These are phyloP conservation scores for Baryphthengus martii DNA, from an alignment of 2,113 vertebrate genomes.

Conservation along the genomic window DNA sequence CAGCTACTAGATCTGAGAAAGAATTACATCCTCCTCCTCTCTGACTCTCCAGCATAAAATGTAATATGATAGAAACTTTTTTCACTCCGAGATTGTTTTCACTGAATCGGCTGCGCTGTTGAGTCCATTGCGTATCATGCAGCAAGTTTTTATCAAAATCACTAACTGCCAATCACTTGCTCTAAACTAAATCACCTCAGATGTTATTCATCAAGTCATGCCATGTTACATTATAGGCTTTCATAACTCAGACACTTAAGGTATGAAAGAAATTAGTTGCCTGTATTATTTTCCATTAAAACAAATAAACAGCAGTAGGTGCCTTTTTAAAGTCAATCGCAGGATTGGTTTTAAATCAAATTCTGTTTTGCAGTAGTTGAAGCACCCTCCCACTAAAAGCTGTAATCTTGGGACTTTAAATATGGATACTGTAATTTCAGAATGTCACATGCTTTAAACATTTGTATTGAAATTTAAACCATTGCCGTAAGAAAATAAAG, in stretches of 20 bases:
- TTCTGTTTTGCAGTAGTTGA: slow-evolving; percentile 69
- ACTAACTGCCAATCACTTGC: slow-evolving; percentile 17
- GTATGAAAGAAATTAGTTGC: slow-evolving; percentile 55
- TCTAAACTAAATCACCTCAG: slow-evolving; percentile 40
- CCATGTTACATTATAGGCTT: slow-evolving; percentile 41
- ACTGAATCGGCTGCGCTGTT: neutral
- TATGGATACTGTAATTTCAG: slow-evolving; percentile 52
- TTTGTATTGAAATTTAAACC: slow-evolving; percentile 63
- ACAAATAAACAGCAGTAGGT: slow-evolving; percentile 44
- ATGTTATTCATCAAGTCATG: slow-evolving; percentile 47
- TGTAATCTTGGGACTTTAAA: slow-evolving; percentile 60
- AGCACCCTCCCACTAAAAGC: neutral
- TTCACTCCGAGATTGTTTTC: neutral
- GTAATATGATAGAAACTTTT: neutral
- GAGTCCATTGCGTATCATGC: neutral
- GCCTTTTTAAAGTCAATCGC: slow-evolving; percentile 32
- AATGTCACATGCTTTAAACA: slow-evolving; percentile 49
- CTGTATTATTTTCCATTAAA: slow-evolving; percentile 49
- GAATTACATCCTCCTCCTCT: neutral
- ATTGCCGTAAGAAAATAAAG: slow-evolving; percentile 39
- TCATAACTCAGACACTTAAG: slow-evolving; percentile 30
- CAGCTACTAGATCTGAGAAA: slow-evolving; percentile 11
- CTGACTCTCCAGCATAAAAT: slow-evolving; percentile 1
- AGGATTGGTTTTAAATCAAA: slow-evolving; percentile 75
- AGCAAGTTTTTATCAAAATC: slow-evolving; percentile 27